Percentiles rank a stretch among this genome's conserved stretches.
These are phyloP conservation scores for Podargus strigoides DNA, from an alignment of 2,797 vertebrate species.

Conservation along the genomic window DNA sequence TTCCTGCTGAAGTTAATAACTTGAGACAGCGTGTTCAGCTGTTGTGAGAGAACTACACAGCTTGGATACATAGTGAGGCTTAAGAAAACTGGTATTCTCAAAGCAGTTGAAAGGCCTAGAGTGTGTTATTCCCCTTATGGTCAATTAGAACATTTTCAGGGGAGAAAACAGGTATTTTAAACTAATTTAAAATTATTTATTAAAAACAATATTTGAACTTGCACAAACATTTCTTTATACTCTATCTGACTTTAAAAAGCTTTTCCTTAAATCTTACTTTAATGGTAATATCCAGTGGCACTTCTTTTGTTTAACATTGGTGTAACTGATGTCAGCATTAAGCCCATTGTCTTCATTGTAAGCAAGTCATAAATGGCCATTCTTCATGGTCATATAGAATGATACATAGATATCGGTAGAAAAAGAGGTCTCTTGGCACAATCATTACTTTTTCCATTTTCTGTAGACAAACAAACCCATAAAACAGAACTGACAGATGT, in stretches of 20 bases:
- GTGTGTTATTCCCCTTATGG: neutral
- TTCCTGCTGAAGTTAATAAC: slow-evolving; percentile 34
- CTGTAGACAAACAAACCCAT: slow-evolving; percentile 61
- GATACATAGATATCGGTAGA: slow-evolving; percentile 38
- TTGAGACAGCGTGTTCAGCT: neutral
- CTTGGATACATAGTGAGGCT: neutral
- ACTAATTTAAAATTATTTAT: neutral
- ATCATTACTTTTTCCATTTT: slow-evolving; percentile 63
- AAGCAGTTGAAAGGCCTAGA: neutral
- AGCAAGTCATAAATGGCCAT: slow-evolving; percentile 20
- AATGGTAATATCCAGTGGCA: neutral
- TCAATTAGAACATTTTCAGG: neutral
- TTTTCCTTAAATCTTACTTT: neutral
- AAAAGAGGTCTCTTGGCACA: slow-evolving; percentile 29
- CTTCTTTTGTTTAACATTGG: neutral
- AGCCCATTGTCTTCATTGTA: neutral
- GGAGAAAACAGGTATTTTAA: neutral
- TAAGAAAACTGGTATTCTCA: neutral
- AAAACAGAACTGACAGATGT: slow-evolving; percentile 58
- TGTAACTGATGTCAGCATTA: neutral
- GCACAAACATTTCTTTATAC: neutral
- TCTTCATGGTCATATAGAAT: slow-evolving; percentile 55
- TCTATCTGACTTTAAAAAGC: neutral
- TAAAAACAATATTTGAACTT: neutral
- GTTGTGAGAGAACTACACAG: neutral